Conservation (phyloP, 1,140 invertebrate genomes). For the Scaptomyza pallida region DNA sequence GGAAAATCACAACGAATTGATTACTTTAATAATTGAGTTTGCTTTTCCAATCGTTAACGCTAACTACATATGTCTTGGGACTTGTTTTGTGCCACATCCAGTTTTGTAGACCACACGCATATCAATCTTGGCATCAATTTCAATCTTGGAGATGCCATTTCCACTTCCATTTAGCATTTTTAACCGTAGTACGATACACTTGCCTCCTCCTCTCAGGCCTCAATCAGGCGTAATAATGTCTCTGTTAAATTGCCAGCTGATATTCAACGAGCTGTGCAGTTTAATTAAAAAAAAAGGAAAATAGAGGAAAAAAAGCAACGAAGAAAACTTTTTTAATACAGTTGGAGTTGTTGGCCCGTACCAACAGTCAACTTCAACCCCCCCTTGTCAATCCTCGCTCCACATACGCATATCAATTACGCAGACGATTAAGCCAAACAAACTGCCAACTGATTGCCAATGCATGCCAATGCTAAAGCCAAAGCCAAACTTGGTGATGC, state of each 20-base stretch:
- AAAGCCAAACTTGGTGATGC: constrained; percentile 31
- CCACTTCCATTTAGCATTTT: constrained; percentile 62
- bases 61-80: not conserved
- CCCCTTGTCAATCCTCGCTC: not conserved
- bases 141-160: constrained; percentile 42
- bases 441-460: constrained; percentile 79
- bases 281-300: constrained; percentile 75
- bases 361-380: not conserved
- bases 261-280: constrained; percentile 56
- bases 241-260: constrained; percentile 69
- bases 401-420: constrained; percentile 74
- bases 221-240: constrained; percentile 64
- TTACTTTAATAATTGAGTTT: not conserved
- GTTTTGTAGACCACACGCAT: constrained; percentile 47
- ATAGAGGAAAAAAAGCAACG: too few relatives aligned
- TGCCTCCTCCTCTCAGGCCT: not conserved
- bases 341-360: too few relatives aligned
- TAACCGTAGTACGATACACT: not conserved
- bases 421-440: constrained; percentile 78
- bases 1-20: not conserved
- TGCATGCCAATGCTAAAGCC: constrained; percentile 55
- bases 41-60: not conserved
- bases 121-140: constrained; percentile 60
- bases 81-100: not conserved
- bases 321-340: constrained; percentile 48